Percentiles rank a stretch among this genome's conserved stretches.
phyloP scores from a whole-genome alignment of 2,113 vertebrate genomes.

The Elephantulus edwardii region DNA sequence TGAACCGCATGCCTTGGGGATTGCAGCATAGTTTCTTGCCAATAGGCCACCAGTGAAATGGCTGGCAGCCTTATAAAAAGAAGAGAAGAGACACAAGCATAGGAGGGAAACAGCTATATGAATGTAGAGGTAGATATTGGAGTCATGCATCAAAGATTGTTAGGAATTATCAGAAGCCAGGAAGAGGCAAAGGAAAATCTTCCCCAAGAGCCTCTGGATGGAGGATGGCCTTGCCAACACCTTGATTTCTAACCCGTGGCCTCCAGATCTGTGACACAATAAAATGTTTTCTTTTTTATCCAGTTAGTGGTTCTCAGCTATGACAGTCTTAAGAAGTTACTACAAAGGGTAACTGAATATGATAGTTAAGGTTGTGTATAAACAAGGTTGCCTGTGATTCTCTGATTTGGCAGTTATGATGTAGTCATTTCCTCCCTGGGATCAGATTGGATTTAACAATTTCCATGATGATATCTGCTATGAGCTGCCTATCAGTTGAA shows the following conservation, averaged over 20 bases:
- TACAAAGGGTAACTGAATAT: not conserved
- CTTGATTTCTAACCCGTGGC: not conserved
- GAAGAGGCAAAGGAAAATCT: not conserved
- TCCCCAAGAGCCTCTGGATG: not conserved
- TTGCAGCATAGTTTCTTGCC: no score
- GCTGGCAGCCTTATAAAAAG: not conserved
- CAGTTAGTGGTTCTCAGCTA: not conserved
- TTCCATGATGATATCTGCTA: no score
- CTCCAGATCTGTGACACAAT: not conserved
- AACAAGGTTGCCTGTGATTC: no score
- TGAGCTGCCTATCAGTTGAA: no score
- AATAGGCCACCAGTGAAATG: no score
- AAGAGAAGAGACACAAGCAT: not conserved
- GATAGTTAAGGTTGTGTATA: no score
- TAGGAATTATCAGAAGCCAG: not conserved
- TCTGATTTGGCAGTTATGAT: no score
- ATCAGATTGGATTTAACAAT: no score
- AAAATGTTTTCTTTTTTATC: not conserved
- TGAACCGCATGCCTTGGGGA: no score
- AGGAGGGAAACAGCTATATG: not conserved
- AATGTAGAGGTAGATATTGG: no score
- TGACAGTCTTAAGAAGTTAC: not conserved
- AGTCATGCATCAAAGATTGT: not conserved
- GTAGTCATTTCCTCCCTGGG: no score
- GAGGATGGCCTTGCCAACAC: not conserved